Evolutionary conservation across 2,888 invertebrate genomes (phyloP).

Genomic region (Eumerus sabulonum): DNA sequence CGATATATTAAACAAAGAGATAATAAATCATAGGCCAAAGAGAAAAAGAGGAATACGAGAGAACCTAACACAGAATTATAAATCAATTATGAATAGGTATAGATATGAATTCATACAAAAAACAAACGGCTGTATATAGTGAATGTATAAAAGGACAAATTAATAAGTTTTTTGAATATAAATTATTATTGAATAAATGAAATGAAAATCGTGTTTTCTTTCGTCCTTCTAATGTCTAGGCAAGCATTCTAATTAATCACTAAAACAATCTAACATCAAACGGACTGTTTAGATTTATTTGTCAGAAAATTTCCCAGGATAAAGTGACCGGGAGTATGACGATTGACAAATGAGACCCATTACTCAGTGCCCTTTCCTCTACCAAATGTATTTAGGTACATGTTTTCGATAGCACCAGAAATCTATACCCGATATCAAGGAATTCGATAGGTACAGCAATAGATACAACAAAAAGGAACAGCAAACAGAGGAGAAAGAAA

Average conservation of each 20-base stretch:
- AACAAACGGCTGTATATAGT: constrained; percentile 70
- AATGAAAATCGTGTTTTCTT: not conserved
- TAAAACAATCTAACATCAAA: constrained; percentile 52
- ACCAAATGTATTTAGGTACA: too few relatives aligned
- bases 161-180: constrained; percentile 63
- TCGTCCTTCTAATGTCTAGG: not conserved
- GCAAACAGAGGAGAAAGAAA: constrained; percentile 1
- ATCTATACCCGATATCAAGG: constrained; percentile 26
- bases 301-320: constrained; percentile 46
- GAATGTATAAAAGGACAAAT: constrained; percentile 61
- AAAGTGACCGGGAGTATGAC: constrained; percentile 56
- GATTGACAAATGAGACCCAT: constrained; percentile 59
- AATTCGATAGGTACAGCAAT: constrained; percentile 31
- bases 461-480: constrained; percentile 27
- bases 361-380: not conserved
- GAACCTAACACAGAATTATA: constrained; percentile 25
- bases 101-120: constrained; percentile 46
- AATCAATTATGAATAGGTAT: constrained; percentile 42
- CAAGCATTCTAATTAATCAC: constrained; percentile 40
- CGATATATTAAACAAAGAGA: constrained; percentile 21
- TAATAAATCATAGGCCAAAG: constrained; percentile 26
- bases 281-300: constrained; percentile 51
- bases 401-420: constrained; percentile 1
- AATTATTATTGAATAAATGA: constrained; percentile 43
- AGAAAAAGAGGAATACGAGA: constrained; percentile 19